These are phyloP conservation scores for Takifugu bimaculatus DNA, from an alignment of 2,113 vertebrate genomes.

Conservation along the genomic window DNA sequence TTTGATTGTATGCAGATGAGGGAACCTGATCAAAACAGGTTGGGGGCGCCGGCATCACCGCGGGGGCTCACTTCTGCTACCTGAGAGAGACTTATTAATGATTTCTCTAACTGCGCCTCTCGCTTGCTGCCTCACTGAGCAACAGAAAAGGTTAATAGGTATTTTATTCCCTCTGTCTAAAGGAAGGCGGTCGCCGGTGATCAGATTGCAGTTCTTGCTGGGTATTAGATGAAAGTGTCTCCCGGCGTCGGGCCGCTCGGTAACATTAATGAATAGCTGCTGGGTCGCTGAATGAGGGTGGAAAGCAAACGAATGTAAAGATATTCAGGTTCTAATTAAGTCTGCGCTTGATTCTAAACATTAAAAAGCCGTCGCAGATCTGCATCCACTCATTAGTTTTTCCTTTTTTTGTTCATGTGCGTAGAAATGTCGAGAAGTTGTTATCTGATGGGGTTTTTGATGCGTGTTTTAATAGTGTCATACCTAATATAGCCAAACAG, in stretches of 20 bases:
- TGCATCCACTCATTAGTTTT: constrained; percentile 12
- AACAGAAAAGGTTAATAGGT: constrained; percentile 63
- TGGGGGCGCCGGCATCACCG: constrained; percentile 46
- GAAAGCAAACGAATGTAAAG: constrained; percentile 6
- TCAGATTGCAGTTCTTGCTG: constrained; percentile 17
- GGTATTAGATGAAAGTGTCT: constrained; percentile 39
- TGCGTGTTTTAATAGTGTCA: too few relatives aligned
- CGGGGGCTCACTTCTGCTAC: constrained; percentile 55
- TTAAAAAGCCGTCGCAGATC: constrained; percentile 22
- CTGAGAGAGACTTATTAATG: constrained; percentile 59
- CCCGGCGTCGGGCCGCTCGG: constrained; percentile 15
- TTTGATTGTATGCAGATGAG: constrained; percentile 75
- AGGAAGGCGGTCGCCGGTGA: constrained; percentile 10
- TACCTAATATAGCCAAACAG: too few relatives aligned
- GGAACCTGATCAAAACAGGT: constrained; percentile 54
- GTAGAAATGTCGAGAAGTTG: not conserved
- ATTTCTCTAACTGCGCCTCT: constrained; percentile 53
- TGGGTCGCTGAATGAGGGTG: constrained; percentile 33
- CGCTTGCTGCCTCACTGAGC: constrained; percentile 39
- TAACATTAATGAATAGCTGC: constrained; percentile 27
- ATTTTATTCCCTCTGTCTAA: constrained; percentile 36
- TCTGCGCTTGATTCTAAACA: constrained; percentile 25
- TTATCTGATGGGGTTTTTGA: too few relatives aligned
- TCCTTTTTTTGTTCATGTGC: not conserved
- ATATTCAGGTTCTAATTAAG: constrained; percentile 27